These are phyloP conservation scores for Plestiodon gilberti DNA, from an alignment of 2,113 vertebrate species.

Conservation along the genomic window DNA sequence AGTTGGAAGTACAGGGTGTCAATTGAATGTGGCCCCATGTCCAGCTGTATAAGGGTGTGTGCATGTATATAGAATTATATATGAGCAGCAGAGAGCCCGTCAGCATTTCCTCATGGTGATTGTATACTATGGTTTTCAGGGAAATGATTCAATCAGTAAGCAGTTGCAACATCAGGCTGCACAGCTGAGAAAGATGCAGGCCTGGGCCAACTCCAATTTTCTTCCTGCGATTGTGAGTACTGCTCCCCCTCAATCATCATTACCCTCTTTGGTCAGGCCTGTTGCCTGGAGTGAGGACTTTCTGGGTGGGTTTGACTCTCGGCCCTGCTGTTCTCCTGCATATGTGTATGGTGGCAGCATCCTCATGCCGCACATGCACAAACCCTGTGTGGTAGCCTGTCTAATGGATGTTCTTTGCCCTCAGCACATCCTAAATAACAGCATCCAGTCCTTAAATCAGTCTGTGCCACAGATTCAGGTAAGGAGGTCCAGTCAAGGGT, in stretches of 20 bases:
- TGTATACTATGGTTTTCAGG: constrained; percentile 4
- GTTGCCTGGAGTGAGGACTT: neutral
- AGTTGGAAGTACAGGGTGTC: neutral
- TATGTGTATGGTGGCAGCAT: neutral
- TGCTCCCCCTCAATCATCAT: neutral
- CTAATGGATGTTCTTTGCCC: neutral
- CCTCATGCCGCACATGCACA: no score
- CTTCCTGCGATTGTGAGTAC: constrained; percentile 71
- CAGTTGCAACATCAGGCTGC: constrained; percentile 48
- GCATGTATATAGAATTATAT: neutral
- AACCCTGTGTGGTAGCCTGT: neutral
- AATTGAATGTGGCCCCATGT: neutral
- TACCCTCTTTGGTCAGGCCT: neutral
- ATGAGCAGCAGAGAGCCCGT: neutral
- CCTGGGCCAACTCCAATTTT: constrained; percentile 63
- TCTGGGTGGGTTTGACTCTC: neutral
- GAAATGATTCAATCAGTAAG: accelerated
- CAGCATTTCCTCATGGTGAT: neutral
- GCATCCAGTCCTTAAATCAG: constrained; percentile 53
- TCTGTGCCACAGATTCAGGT: constrained; percentile 60
- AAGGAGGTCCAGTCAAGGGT: constrained; percentile 45
- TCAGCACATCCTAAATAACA: constrained; percentile 73
- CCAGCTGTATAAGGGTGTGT: neutral
- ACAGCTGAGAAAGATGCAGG: constrained; percentile 69
- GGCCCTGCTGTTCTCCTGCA: neutral